Conservation (phyloP, 2,113 vertebrate species). For the Gallinago paraguaiae region DNA sequence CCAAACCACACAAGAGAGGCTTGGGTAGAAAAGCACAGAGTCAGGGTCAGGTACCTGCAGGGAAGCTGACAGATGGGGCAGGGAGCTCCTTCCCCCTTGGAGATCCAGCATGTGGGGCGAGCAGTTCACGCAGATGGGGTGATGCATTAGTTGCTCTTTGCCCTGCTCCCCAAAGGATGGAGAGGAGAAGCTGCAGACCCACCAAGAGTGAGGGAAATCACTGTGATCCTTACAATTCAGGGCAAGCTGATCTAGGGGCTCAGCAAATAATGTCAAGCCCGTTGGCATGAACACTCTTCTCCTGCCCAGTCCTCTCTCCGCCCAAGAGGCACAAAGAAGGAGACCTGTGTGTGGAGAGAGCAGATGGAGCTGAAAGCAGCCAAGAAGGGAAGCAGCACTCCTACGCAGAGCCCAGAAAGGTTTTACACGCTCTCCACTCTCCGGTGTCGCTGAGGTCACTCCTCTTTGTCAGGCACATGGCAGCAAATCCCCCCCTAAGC, state of each 20-base stretch:
- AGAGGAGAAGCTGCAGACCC: not conserved
- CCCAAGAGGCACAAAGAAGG: not conserved
- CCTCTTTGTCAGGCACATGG: conserved; percentile 63
- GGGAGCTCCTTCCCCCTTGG: not conserved
- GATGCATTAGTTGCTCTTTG: not conserved
- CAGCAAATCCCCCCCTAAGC: conserved; percentile 54
- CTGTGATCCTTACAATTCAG: not conserved
- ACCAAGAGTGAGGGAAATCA: not conserved
- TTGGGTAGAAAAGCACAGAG: not conserved
- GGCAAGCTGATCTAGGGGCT: not conserved
- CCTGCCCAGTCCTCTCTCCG: not conserved
- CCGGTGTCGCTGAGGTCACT: conserved; percentile 36
- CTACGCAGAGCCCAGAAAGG: conserved; percentile 1
- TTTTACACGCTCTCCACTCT: conserved; percentile 15
- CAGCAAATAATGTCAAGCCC: not conserved
- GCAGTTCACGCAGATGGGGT: not conserved
- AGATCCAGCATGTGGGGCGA: not conserved
- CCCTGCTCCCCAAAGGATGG: not conserved
- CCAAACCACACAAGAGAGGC: not conserved
- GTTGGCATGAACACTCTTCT: not conserved
- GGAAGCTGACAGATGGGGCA: not conserved
- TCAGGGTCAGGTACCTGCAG: not conserved
- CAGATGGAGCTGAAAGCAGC: conserved; percentile 15
- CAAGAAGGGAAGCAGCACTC: not conserved
- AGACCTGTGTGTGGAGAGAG: not conserved